Evolutionary conservation across 2,797 vertebrate genomes (phyloP).

Genomic region (Scyliorhinus canicula): DNA sequence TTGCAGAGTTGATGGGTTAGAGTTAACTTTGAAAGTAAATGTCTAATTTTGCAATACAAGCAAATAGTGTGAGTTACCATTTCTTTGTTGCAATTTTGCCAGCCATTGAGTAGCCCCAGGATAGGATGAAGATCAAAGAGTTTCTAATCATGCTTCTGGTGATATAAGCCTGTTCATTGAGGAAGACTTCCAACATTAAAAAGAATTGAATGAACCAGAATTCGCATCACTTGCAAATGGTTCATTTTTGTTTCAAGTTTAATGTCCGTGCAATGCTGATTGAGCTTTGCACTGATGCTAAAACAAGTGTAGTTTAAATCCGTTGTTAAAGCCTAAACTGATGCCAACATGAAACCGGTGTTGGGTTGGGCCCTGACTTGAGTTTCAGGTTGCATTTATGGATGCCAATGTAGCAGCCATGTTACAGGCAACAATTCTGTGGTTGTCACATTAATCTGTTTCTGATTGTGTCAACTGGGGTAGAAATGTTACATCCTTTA

Average conservation of each 20-base stretch:
- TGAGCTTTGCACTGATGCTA: not conserved
- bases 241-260: not conserved
- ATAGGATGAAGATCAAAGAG: not conserved
- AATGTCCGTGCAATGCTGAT: not conserved
- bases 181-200: not conserved
- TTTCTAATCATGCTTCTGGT: not conserved
- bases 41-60: slow-evolving; percentile 63
- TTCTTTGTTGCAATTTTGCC: slow-evolving; percentile 19
- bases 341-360: not conserved
- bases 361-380: not conserved
- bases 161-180: not conserved
- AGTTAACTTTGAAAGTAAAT: slow-evolving; percentile 64
- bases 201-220: not conserved
- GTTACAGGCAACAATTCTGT: not conserved
- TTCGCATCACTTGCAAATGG: not conserved
- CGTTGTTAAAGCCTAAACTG: not conserved
- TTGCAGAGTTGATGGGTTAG: slow-evolving; percentile 65
- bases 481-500: not conserved
- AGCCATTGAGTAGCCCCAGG: not conserved
- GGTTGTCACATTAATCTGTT: not conserved
- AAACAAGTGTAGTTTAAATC: not conserved
- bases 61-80: not conserved
- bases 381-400: not conserved
- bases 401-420: not conserved
- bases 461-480: not conserved